Conservation (phyloP, 2,888 invertebrate species). For the Oasisia sp. region DNA sequence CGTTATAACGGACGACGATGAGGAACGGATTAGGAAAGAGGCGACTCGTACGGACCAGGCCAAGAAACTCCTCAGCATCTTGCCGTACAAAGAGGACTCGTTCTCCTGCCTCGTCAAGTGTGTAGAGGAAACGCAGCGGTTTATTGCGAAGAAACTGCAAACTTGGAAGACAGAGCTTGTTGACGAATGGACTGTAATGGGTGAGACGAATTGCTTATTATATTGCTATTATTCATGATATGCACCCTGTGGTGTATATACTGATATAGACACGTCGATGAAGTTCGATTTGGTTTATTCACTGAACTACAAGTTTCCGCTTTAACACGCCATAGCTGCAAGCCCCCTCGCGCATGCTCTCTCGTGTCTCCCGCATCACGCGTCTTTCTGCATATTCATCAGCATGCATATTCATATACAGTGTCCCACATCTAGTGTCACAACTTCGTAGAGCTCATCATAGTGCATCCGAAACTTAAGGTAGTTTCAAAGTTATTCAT, state of each 20-base stretch:
- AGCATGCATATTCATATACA: too few relatives aligned
- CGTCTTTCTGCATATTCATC: too few relatives aligned
- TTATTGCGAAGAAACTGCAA: background rate
- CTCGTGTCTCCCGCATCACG: too few relatives aligned
- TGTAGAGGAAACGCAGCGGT: background rate
- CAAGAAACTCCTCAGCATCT: background rate
- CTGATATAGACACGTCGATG: too few relatives aligned
- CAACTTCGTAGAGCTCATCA: too few relatives aligned
- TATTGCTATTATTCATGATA: background rate
- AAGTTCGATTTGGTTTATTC: too few relatives aligned
- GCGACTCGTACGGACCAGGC: conserved; percentile 17
- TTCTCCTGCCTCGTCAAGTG: background rate
- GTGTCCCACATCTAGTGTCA: too few relatives aligned
- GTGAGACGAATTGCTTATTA: background rate
- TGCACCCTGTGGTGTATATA: too few relatives aligned
- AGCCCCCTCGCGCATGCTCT: too few relatives aligned
- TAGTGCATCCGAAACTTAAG: background rate
- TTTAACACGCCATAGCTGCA: too few relatives aligned
- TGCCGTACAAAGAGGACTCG: background rate
- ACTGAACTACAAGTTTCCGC: too few relatives aligned
- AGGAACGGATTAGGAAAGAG: conserved; percentile 19
- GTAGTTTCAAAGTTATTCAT: background rate
- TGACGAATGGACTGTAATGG: background rate
- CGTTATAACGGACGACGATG: conserved; percentile 30
- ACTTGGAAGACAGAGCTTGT: background rate